These are phyloP conservation scores for Phasia obesa DNA, from an alignment of 2,888 invertebrate species.

Conservation along the genomic window DNA sequence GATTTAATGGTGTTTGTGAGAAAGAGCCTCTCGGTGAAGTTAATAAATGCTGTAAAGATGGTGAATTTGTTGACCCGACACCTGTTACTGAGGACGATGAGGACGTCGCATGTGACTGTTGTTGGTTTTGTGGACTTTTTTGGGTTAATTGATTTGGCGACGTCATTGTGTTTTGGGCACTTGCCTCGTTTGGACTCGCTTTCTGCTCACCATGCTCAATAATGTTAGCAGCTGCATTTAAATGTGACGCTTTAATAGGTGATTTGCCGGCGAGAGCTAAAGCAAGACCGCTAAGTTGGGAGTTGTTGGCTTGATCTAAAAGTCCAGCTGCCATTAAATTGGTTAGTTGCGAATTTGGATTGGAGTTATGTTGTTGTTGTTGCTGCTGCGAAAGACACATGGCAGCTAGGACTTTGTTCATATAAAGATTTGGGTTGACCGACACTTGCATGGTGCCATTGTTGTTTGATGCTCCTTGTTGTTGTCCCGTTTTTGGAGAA, in stretches of 20 bases:
- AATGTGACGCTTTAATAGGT: constrained; percentile 73
- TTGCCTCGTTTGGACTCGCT: constrained; percentile 84
- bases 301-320: constrained; percentile 78
- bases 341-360: constrained; percentile 75
- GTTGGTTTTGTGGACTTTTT: constrained; percentile 39
- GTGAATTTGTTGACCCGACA: constrained; percentile 64
- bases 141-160: constrained; percentile 75
- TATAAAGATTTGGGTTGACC: constrained; percentile 78
- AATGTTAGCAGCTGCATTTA: constrained; percentile 78
- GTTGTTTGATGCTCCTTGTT: constrained; percentile 54
- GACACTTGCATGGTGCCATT: constrained; percentile 78
- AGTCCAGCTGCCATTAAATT: constrained; percentile 77
- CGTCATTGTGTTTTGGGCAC: constrained; percentile 80
- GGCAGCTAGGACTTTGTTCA: constrained; percentile 82
- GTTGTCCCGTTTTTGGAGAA: constrained; percentile 65
- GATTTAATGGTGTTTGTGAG: constrained; percentile 66
- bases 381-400: constrained; percentile 79
- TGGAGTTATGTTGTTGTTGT: constrained; percentile 61
- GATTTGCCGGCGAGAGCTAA: constrained; percentile 77
- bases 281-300: constrained; percentile 77
- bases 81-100: constrained; percentile 64
- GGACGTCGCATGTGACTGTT: constrained; percentile 66
- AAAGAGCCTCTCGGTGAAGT: constrained; percentile 76
- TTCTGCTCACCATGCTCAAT: constrained; percentile 83
- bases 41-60: constrained; percentile 78